Base-by-base conservation (phyloP, 2,113 vertebrate species). In the Gopherus flavomarginatus region DNA sequence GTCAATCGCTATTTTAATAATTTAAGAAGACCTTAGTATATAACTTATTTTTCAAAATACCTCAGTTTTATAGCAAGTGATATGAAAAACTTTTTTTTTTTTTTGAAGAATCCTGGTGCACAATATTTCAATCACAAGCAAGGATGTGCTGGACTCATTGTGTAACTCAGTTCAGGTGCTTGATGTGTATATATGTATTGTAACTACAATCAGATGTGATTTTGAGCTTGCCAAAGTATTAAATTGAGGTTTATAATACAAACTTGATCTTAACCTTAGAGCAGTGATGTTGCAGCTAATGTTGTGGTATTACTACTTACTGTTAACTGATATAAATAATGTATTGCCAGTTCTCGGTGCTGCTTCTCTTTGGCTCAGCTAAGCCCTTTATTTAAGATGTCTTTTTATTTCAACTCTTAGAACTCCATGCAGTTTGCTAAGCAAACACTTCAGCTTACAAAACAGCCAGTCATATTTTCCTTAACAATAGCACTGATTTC, bases 141-240 rank as follows among this genome's bases (percentile, higher is more conserved):
- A 4, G 11, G 16, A 0, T 1, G 0, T 0, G 35, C 44, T 3
- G 38, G 11, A 42, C 0, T 8, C 19, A 72, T 22, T 16, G 53
- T 0, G 3, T 13, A 52, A 31, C 0, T 14, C 6, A 24, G 26
- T 12, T 12, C 11, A 1, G 27, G 27, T 1, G 11, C 29, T 11
- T 0, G 0, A 2, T 57, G 29, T 1, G 16, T 2, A 1, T 3
- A 4, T 3, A 22, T 24, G 26, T 8, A 0, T 22, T 1, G n/a
- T 2, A 49, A 5, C 16, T 1, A 0, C 7, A 22, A 16, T 8
- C 14, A 7, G 10, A 9, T 54, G 12, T 1, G 21, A 53, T 49
- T 8, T 8, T 1, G 1, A 1, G 5, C 2, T 78, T 56, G 77
- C 53, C 62, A 0, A 24, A 24, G 27, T 1, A 1, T 3, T 10